Evolutionary conservation across 2,113 vertebrate species (phyloP).

Genomic region (Neotoma lepida): DNA sequence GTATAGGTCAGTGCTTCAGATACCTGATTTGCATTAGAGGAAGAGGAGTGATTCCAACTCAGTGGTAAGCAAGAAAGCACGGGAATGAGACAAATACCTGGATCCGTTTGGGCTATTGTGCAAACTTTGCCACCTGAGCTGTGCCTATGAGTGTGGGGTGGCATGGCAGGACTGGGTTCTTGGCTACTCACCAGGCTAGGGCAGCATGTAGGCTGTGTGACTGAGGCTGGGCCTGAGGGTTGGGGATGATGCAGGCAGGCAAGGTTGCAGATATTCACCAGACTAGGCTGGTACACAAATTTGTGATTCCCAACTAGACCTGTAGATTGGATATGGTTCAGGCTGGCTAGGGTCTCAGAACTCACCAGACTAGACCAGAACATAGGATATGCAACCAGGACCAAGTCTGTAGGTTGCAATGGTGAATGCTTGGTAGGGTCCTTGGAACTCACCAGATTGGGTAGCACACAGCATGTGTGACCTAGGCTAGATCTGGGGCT

Average conservation of each 20-base stretch:
- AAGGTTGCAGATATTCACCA: neutral
- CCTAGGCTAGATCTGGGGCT: neutral
- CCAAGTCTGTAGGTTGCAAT: neutral
- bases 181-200: neutral
- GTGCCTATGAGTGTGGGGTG: neutral
- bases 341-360: neutral
- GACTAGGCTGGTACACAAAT: neutral
- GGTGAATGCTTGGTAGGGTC: neutral
- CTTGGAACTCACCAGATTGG: neutral
- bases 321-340: neutral
- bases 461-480: neutral
- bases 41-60: neutral
- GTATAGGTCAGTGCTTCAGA: neutral
- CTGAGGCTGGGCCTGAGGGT: neutral
- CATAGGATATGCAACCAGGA: neutral
- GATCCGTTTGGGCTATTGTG: neutral
- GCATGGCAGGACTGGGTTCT: neutral
- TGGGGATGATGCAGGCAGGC: neutral
- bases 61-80: neutral
- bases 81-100: neutral
- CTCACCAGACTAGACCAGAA: neutral
- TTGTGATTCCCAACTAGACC: neutral
- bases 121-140: neutral
- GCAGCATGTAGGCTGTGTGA: neutral
- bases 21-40: neutral